Evolutionary conservation across 2,888 invertebrate species (phyloP).

Genomic region (Trimorus sp.): DNA sequence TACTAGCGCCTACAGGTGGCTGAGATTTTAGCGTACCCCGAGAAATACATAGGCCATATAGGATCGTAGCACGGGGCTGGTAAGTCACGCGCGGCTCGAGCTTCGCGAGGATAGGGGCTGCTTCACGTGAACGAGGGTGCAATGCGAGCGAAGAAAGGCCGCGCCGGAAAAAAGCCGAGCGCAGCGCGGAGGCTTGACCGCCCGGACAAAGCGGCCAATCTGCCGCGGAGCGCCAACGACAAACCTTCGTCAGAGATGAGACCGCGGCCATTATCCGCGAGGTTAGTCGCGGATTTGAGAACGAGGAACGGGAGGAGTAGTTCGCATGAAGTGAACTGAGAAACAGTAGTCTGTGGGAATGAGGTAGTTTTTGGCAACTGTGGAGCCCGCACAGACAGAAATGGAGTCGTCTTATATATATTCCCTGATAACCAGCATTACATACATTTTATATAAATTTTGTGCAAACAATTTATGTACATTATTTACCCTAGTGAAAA

Average conservation of each 20-base stretch:
- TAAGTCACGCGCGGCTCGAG: slow-evolving; percentile 43
- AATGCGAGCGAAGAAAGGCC: slow-evolving; percentile 42
- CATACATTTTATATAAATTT: too few species aligned
- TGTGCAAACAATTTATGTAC: too few species aligned
- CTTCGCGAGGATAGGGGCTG: slow-evolving; percentile 50
- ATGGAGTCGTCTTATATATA: too few species aligned
- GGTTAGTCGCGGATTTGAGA: slow-evolving; percentile 41
- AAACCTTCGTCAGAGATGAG: slow-evolving; percentile 56
- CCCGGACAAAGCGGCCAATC: slow-evolving; percentile 56
- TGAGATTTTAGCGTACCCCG: neutral
- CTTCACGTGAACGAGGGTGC: slow-evolving; percentile 33
- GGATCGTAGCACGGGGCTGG: slow-evolving; percentile 8
- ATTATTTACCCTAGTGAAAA: too few species aligned
- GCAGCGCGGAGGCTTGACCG: slow-evolving; percentile 51
- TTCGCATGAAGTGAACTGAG: too few species aligned
- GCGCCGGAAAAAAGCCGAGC: slow-evolving; percentile 30
- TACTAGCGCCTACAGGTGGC: slow-evolving; percentile 22
- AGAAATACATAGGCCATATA: slow-evolving; percentile 2
- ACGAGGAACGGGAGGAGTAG: too few species aligned
- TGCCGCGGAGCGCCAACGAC: slow-evolving; percentile 43
- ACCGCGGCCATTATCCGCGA: slow-evolving; percentile 35
- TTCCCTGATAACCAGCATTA: too few species aligned
- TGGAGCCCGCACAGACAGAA: too few species aligned
- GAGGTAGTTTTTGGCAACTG: too few species aligned
- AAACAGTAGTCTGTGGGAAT: too few species aligned